Conservation (phyloP, 2,113 vertebrate genomes). For the Corythornis cristatus region DNA sequence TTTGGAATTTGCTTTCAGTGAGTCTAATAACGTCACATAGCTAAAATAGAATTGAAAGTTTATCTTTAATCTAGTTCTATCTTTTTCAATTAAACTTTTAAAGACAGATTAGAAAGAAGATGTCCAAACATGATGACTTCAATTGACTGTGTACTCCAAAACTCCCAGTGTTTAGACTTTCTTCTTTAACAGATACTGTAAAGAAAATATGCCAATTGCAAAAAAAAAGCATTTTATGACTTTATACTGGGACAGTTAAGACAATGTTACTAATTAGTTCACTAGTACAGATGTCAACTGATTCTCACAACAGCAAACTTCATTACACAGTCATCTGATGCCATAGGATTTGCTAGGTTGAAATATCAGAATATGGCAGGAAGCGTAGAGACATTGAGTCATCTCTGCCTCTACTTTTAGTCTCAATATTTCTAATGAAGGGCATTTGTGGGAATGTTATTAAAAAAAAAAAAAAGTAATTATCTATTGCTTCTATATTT, state of each 20-base stretch:
- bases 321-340: not conserved
- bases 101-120: slow-evolving; percentile 18
- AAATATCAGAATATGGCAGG: not conserved
- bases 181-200: not conserved
- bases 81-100: slow-evolving; percentile 32
- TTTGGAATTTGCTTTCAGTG: slow-evolving; percentile 28
- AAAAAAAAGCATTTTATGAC: not conserved
- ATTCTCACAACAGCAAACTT: not conserved
- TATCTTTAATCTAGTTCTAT: slow-evolving; percentile 52
- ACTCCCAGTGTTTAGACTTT: not conserved
- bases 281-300: not conserved
- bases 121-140: not conserved
- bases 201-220: not conserved
- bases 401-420: not conserved
- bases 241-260: not conserved
- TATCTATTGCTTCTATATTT: not conserved
- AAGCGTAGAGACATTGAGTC: not conserved
- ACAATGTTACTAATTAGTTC: not conserved
- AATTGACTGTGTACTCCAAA: not conserved
- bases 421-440: not conserved
- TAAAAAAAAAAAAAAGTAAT: not conserved
- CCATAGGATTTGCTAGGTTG: not conserved
- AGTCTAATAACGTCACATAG: not conserved
- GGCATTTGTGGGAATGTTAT: not conserved
- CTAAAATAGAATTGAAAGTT: slow-evolving; percentile 15